These are phyloP conservation scores for Meliscaeva auricollis DNA, from an alignment of 2,888 invertebrate genomes.

Conservation along the genomic window DNA sequence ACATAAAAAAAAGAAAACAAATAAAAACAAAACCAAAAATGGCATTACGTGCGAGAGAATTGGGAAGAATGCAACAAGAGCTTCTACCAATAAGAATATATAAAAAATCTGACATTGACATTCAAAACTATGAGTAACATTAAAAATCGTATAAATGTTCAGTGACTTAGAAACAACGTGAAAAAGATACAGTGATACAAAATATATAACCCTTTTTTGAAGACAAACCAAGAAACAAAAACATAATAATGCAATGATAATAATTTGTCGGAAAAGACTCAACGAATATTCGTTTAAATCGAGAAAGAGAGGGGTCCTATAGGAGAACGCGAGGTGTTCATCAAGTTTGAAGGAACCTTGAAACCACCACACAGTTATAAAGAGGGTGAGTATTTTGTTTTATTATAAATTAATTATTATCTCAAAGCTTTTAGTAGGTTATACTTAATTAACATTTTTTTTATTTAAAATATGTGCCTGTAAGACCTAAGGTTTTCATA, in stretches of 20 bases:
- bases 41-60: constrained; percentile 23
- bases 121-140: constrained; percentile 6
- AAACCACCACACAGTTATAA: not conserved
- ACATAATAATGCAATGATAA: not conserved
- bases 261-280: constrained; percentile 38
- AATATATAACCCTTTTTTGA: not conserved
- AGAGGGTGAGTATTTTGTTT: not conserved
- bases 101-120: constrained; percentile 8
- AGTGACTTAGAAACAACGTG: constrained; percentile 4
- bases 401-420: no score
- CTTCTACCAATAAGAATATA: not conserved
- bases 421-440: no score
- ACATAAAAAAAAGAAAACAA: constrained; percentile 46
- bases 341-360: not conserved
- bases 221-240: not conserved
- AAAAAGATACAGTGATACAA: constrained; percentile 24
- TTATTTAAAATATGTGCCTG: no score
- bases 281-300: constrained; percentile 18
- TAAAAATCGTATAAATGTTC: not conserved
- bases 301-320: constrained; percentile 2
- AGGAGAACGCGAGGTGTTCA: not conserved
- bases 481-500: no score
- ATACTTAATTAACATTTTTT: no score
- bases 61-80: constrained; percentile 8
- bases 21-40: not conserved